These are phyloP conservation scores for Papilio polyxenes DNA, from an alignment of 1,140 invertebrate species.

Conservation along the genomic window DNA sequence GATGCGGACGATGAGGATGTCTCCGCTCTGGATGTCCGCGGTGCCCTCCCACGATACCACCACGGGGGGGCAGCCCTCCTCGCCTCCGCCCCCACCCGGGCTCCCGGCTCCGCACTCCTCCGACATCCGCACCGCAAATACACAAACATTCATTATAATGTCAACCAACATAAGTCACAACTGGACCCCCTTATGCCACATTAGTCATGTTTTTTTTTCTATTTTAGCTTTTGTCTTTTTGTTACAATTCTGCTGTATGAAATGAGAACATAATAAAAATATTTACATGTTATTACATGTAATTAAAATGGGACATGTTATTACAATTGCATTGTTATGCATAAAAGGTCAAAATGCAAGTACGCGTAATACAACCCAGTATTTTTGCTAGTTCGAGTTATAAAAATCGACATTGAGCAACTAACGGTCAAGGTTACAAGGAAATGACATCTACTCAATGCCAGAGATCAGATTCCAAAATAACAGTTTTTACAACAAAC, in stretches of 20 bases:
- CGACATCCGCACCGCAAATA: slow-evolving; percentile 74
- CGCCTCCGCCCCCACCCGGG: slow-evolving; percentile 57
- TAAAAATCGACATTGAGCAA: neutral
- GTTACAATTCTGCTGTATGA: neutral
- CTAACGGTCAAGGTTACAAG: neutral
- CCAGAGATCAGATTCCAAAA: neutral
- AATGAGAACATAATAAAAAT: neutral
- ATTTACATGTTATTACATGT: neutral
- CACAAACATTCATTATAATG: slow-evolving; percentile 56
- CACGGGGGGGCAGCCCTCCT: slow-evolving; percentile 80
- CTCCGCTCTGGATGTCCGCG: slow-evolving; percentile 84
- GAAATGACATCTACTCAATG: neutral
- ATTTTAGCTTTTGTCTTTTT: slow-evolving; percentile 8
- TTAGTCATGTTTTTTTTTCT: slow-evolving; percentile 15
- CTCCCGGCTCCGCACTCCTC: slow-evolving; percentile 76
- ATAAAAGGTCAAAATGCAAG: neutral
- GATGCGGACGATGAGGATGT: slow-evolving; percentile 86
- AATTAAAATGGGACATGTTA: neutral
- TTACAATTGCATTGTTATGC: neutral
- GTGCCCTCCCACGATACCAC: slow-evolving; percentile 83
- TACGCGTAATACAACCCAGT: neutral
- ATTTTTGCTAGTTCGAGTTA: neutral
- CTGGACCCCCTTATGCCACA: neutral
- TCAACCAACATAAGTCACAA: slow-evolving; percentile 43
- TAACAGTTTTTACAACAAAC: neutral